Evolutionary conservation across 2,888 invertebrate species (phyloP), one percentile per base, ranked within the genome.

Genomic region (Actias luna): DNA sequence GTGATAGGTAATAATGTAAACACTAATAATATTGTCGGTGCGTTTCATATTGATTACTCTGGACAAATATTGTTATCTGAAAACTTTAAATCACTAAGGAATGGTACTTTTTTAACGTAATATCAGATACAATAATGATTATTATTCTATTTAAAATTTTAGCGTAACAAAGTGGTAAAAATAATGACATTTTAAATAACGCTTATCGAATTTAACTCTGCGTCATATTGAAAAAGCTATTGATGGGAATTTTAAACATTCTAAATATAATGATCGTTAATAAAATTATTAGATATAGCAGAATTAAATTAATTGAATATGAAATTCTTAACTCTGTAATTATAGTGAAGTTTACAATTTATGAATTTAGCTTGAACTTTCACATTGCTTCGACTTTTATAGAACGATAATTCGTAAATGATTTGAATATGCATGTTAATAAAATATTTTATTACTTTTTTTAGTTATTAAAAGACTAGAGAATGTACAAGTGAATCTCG

Each of bases 401-500:
- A 25, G 22, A 50, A 50, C 22, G 3, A 50, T 50, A 50, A 50
- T 10, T 8, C 3, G 25, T 50, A 50, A 22, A 25, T 25, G 25
- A 42, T 25, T 1, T 42, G 1, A 42, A 18, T 42, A n/a, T 18
- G 5, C 18, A 18, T 42, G 16, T n/a, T 1, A 50, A 50, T 50
- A 50, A 50, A n/a, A 10, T 33, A 39, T 60, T 39, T 61, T 59
- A 59, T 59, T 74, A 63, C 68, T 66, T n/a, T 22, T 85, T 85
- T 66, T 78, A 93, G 93, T 93, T 55, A 93, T 93, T 70, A 93
- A 93, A 75, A 81, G 93, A 69, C 79, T 93, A 70, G 93, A 93
- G 77, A 92, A 88, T 67, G 89, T 93, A 36, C 93, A 93, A 82
- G 87, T 92, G 52, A 93, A 96, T 93, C 92, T 96, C 60, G 94